Base-by-base conservation (phyloP, 2,888 invertebrate genomes). In the Tachina fera region DNA sequence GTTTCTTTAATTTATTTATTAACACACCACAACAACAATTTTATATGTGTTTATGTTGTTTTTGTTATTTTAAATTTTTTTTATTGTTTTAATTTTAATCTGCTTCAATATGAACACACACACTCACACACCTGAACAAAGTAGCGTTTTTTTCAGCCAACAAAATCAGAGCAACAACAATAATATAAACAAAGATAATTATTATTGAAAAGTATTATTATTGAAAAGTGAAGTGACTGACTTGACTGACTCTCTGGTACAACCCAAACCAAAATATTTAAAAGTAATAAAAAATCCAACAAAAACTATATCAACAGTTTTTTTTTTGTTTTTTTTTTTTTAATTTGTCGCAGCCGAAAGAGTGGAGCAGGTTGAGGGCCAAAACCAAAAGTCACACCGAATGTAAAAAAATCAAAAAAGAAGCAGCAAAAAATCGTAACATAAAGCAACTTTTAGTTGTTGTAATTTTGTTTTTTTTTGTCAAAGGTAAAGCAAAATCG, bases 191-290 rank as follows among this genome's bases (percentile, higher is more conserved):
- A 65, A 10, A 47, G 43, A 56, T 58, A 60, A 68, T 77, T 60
- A 49, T 41, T 78, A 53, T 78, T 70, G 39, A 79, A 45, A 79
- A 31, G 53, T 58, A 45, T 77, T 60, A 49, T 41, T 78, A 53
- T 78, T 70, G 39, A 79, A 45, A 79, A 31, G 53, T 58, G n/a
- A n/a, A n/a, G n/a, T n/a, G n/a, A 45, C 41, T 56, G 5, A 67
- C 67, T 51, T 60, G 67, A 80, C 41, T 60, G 41, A 63, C 79
- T 71, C 82, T 82, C 70, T 71, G 45, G 14, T 74, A 72, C n/a
- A 39, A 70, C 19, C 56, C 6, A 41, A 76, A 56, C 60, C 31
- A n/a, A 76, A 61, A 74, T 67, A 61, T 60, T 58, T 9, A 58
- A 82, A 45, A 22, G 71, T 65, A 63, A 71, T 56, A 68, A 63